A percentile compares a stretch with the other conserved stretches of the same genome.
Evolutionary conservation across 1,140 invertebrate genomes (phyloP).

Genomic region (Drosophila parvula): DNA sequence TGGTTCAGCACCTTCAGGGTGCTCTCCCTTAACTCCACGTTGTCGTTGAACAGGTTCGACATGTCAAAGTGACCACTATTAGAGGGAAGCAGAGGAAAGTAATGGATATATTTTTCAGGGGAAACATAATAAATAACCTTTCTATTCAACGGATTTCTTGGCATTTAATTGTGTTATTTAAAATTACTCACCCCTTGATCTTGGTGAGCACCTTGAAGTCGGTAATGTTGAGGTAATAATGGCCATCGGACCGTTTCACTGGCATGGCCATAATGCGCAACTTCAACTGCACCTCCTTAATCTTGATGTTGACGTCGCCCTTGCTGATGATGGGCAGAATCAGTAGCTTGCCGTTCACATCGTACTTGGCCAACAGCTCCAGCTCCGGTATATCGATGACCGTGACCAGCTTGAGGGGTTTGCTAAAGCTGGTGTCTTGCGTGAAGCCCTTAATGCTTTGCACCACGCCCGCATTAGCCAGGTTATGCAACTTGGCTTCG

Average conservation of each 20-base stretch:
- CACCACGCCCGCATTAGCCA: conserved; percentile 15
- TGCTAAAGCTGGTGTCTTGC: conserved; percentile 33
- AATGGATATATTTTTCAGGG: background rate
- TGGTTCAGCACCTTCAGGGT: conserved; percentile 57
- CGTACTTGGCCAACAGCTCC: conserved; percentile 59
- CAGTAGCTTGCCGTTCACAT: conserved; percentile 61
- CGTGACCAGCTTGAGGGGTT: conserved; percentile 45
- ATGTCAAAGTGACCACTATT: conserved; percentile 51
- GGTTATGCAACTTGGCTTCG: conserved; percentile 43
- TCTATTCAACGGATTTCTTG: too few species aligned
- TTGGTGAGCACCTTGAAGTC: conserved; percentile 50
- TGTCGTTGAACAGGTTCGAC: conserved; percentile 58
- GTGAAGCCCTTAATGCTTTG: conserved; percentile 51
- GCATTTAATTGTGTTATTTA: too few species aligned
- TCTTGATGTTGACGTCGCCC: conserved; percentile 36
- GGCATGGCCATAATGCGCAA: conserved; percentile 34
- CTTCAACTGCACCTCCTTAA: conserved; percentile 32
- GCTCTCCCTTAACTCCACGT: conserved; percentile 56
- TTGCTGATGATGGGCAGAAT: conserved; percentile 57
- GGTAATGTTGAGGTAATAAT: conserved; percentile 49
- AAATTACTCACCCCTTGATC: conserved; percentile 43
- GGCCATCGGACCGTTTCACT: conserved; percentile 45
- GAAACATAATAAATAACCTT: background rate
- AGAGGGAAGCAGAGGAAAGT: too few species aligned
- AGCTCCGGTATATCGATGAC: conserved; percentile 7